Conservation (phyloP, 2,113 vertebrate species). For the Melospiza georgiana region DNA sequence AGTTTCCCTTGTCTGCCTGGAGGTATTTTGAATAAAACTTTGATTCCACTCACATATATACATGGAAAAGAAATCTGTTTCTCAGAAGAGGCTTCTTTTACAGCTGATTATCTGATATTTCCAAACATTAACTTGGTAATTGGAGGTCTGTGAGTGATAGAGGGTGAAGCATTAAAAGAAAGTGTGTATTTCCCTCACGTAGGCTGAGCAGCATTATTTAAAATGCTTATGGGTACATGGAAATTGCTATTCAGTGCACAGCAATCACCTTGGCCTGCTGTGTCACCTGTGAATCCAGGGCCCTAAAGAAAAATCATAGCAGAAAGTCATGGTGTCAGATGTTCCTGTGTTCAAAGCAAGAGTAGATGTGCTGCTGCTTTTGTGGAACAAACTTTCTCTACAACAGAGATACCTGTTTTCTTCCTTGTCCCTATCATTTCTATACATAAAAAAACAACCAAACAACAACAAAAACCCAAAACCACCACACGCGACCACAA, state of each 20-base stretch:
- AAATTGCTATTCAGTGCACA: neutral
- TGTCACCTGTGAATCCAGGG: neutral
- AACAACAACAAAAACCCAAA: neutral
- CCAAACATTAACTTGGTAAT: neutral
- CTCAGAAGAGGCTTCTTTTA: neutral
- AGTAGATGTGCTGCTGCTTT: neutral
- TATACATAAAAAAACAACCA: neutral
- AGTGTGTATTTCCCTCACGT: neutral
- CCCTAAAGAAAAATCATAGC: neutral
- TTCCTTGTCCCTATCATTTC: neutral
- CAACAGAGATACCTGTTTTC: fast-evolving
- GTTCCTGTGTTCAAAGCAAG: neutral
- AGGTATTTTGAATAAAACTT: neutral
- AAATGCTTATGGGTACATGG: neutral
- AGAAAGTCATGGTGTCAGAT: neutral
- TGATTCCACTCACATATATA: neutral
- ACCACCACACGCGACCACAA: neutral
- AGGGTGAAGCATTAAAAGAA: neutral
- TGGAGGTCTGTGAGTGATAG: neutral
- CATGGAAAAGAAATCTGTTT: neutral
- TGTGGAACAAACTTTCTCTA: neutral
- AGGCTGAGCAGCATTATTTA: neutral
- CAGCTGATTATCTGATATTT: neutral
- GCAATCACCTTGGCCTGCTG: neutral
- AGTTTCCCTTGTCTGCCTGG: neutral